Conservation (phyloP, 2,113 vertebrate genomes). For the Catharus minimus region DNA sequence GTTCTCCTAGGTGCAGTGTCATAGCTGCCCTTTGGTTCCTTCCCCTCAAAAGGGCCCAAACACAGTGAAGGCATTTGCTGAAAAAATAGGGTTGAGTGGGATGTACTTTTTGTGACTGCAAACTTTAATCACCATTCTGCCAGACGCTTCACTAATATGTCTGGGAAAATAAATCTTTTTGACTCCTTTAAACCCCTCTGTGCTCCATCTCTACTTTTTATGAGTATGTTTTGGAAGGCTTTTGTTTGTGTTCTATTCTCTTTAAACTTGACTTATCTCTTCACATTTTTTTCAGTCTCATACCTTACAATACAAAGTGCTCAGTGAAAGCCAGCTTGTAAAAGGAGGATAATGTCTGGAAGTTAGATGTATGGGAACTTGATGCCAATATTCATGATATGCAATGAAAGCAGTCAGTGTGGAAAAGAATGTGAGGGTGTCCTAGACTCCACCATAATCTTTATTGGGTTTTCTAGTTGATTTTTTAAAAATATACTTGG, state of each 20-base stretch:
- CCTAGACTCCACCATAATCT: background rate
- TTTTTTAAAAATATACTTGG: background rate
- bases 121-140: background rate
- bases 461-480: background rate
- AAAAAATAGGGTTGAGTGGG: background rate
- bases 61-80: background rate
- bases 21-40: background rate
- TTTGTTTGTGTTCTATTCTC: background rate
- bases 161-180: background rate
- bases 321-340: background rate
- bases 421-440: background rate
- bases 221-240: background rate
- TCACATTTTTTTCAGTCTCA: background rate
- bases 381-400: background rate
- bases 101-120: background rate
- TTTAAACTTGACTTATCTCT: background rate
- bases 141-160: background rate
- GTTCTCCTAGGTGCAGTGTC: background rate
- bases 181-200: background rate
- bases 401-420: background rate
- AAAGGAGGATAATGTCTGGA: background rate
- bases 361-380: background rate
- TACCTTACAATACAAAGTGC: background rate
- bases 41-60: background rate
- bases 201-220: background rate